Percentiles rank a stretch among this genome's conserved stretches.
Evolutionary conservation across 2,888 invertebrate genomes (phyloP).

Genomic region (Nematopogon swammerdamellus): DNA sequence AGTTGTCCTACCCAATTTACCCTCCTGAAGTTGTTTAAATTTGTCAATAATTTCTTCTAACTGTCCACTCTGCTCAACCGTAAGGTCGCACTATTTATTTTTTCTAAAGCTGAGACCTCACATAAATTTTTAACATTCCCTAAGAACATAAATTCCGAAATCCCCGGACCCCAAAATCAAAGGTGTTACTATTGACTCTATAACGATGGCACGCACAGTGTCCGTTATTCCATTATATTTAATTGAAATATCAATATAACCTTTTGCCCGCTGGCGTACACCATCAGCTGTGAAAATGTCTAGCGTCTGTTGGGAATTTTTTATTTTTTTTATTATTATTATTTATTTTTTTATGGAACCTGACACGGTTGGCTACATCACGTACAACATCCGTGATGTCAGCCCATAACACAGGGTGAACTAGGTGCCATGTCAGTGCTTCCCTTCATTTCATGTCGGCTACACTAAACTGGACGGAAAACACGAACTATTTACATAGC

Average conservation of each 20-base stretch:
- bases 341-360: too few species aligned
- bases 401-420: too few species aligned
- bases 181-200: not conserved
- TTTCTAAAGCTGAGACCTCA: not conserved
- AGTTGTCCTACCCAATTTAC: conserved; percentile 6
- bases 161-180: not conserved
- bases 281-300: not conserved
- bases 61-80: too few species aligned
- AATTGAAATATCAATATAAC: not conserved
- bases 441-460: too few species aligned
- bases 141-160: conserved; percentile 1
- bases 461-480: too few species aligned
- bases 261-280: not conserved
- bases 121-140: not conserved
- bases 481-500: too few species aligned
- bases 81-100: not conserved
- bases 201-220: not conserved
- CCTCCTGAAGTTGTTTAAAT: too few species aligned
- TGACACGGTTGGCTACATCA: too few species aligned
- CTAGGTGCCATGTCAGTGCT: too few species aligned
- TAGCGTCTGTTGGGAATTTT: not conserved
- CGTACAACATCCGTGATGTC: too few species aligned
- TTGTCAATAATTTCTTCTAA: too few species aligned
- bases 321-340: too few species aligned
- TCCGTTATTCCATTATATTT: not conserved